These are phyloP conservation scores for Didymodactylos carnosus DNA, from an alignment of 2,888 invertebrate genomes.

Conservation along the genomic window DNA sequence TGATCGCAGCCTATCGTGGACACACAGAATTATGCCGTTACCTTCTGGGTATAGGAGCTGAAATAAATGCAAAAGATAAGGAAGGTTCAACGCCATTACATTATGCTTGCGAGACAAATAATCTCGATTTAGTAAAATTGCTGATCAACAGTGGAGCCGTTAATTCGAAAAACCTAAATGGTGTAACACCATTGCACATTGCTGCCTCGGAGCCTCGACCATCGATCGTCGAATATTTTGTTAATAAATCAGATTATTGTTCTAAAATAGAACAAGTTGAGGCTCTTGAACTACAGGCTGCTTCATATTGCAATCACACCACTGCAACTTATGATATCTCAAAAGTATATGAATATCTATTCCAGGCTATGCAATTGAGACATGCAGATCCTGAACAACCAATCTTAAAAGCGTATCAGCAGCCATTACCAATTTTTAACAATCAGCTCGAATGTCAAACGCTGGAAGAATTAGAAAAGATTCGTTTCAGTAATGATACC, in stretches of 20 bases:
- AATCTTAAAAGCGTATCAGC: background rate
- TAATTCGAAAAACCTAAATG: constrained; percentile 70
- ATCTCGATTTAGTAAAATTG: constrained; percentile 69
- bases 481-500: constrained; percentile 76
- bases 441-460: constrained; percentile 61
- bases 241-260: constrained; percentile 23
- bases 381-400: background rate
- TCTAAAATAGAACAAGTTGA: constrained; percentile 47
- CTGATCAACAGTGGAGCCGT: constrained; percentile 64
- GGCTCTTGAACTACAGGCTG: constrained; percentile 70
- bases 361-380: background rate
- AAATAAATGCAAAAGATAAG: constrained; percentile 61
- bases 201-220: constrained; percentile 72
- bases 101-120: constrained; percentile 88
- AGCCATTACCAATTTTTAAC: constrained; percentile 62
- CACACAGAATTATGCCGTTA: constrained; percentile 73
- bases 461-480: constrained; percentile 56
- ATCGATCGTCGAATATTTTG: constrained; percentile 75
- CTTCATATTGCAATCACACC: constrained; percentile 41
- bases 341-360: background rate
- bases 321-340: background rate
- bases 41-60: constrained; percentile 58
- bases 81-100: constrained; percentile 75
- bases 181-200: constrained; percentile 75
- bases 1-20: constrained; percentile 92